These are phyloP conservation scores for Scomberomorus guttatus DNA, from an alignment of 2,797 vertebrate genomes.

Conservation along the genomic window DNA sequence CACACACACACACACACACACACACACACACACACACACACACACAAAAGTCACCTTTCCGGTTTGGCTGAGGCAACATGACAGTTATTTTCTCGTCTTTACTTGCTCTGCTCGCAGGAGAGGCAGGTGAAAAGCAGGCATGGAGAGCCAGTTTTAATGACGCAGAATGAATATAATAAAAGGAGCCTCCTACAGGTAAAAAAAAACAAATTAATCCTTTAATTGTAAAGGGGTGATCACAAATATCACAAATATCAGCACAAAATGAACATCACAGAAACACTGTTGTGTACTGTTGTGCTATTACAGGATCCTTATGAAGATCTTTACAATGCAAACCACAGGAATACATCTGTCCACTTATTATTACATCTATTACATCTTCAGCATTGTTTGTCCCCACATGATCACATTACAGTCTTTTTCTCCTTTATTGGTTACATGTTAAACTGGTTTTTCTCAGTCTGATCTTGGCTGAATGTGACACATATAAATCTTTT, in stretches of 20 bases:
- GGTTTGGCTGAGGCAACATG: conserved; percentile 70
- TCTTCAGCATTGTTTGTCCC: neutral
- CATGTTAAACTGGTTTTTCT: neutral
- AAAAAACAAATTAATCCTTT: conserved; percentile 42
- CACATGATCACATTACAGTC: neutral
- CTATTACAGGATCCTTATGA: too few species aligned
- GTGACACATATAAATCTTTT: neutral
- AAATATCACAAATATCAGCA: too few species aligned
- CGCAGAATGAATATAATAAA: neutral
- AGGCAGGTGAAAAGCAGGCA: conserved; percentile 67
- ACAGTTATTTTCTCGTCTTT: conserved; percentile 82
- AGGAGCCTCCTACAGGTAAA: conserved; percentile 17
- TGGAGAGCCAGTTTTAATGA: conserved; percentile 30
- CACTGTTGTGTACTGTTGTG: neutral
- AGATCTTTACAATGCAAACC: neutral
- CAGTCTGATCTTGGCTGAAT: neutral
- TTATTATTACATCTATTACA: neutral
- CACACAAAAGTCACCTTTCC: conserved; percentile 68
- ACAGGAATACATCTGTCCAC: neutral
- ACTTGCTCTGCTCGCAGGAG: conserved; percentile 73
- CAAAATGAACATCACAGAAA: neutral
- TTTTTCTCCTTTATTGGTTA: neutral
- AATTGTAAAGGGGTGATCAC: neutral
- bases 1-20: too few species aligned
- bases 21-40: too few species aligned